Percentiles rank a stretch among this genome's conserved stretches.
These are phyloP conservation scores for Mirza zaza DNA, from an alignment of 2,113 vertebrate species.

Conservation along the genomic window DNA sequence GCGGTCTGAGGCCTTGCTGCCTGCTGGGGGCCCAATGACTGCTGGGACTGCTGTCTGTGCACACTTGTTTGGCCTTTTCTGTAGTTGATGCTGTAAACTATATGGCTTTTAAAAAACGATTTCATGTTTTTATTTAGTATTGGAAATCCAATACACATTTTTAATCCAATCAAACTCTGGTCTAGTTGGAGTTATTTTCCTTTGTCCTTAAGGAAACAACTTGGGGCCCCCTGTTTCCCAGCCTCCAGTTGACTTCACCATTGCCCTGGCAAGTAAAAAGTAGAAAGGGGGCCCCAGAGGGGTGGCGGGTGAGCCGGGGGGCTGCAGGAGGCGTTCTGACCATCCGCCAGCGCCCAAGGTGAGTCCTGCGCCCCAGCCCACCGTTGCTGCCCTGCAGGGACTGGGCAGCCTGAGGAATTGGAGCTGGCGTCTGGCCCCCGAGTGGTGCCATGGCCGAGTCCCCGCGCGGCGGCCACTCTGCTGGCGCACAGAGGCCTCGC, in stretches of 20 bases:
- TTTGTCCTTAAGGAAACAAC: not conserved
- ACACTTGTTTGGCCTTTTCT: constrained; percentile 92
- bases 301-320: not conserved
- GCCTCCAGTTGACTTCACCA: not conserved
- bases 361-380: not conserved
- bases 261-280: not conserved
- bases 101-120: constrained; percentile 92
- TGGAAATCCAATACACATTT: constrained; percentile 90
- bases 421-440: not conserved
- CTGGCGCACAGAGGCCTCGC: not conserved
- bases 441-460: fast-evolving
- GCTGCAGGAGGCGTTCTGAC: not conserved
- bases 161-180: constrained; percentile 85
- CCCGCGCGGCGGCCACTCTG: too few species aligned
- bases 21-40: constrained; percentile 86
- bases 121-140: constrained; percentile 91
- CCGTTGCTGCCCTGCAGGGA: not conserved
- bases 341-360: not conserved
- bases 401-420: not conserved
- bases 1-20: constrained; percentile 82
- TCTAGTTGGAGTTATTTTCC: constrained; percentile 77
- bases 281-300: too few species aligned
- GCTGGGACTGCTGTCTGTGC: constrained; percentile 93
- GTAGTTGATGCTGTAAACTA: constrained; percentile 94
- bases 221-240: not conserved